These are phyloP conservation scores for Orcinus orca DNA, from an alignment of 2,113 vertebrate species.

Conservation along the genomic window DNA sequence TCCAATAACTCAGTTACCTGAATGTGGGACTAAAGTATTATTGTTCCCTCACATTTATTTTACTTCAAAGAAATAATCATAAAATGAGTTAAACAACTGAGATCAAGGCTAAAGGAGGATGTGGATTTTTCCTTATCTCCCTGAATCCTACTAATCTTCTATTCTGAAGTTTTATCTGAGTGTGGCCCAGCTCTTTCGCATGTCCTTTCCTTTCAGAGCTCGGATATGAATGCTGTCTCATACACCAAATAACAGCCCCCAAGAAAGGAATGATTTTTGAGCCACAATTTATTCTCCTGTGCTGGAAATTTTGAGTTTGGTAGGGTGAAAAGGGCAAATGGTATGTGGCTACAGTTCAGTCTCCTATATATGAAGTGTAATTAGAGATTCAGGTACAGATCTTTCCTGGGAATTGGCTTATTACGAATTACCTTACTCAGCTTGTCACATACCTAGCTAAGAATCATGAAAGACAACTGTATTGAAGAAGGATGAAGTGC, in stretches of 20 bases:
- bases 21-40: not conserved
- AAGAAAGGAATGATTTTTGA: slow-evolving; percentile 29
- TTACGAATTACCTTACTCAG: not conserved
- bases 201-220: not conserved
- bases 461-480: not conserved
- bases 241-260: not conserved
- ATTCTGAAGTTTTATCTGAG: not conserved
- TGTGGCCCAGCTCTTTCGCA: not conserved
- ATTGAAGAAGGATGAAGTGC: not conserved
- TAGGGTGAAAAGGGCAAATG: not conserved
- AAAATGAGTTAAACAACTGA: not conserved
- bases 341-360: not conserved
- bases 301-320: not conserved
- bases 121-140: not conserved
- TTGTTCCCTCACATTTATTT: not conserved
- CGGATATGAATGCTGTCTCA: not conserved
- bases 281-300: not conserved
- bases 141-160: not conserved
- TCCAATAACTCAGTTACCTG: not conserved
- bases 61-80: not conserved
- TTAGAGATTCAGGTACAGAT: not conserved
- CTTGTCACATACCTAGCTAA: not conserved
- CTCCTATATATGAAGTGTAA: not conserved
- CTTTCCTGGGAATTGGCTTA: not conserved
- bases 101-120: not conserved